These are phyloP conservation scores for Doryteuthis pealeii DNA, from an alignment of 1,140 invertebrate species.

Conservation along the genomic window DNA sequence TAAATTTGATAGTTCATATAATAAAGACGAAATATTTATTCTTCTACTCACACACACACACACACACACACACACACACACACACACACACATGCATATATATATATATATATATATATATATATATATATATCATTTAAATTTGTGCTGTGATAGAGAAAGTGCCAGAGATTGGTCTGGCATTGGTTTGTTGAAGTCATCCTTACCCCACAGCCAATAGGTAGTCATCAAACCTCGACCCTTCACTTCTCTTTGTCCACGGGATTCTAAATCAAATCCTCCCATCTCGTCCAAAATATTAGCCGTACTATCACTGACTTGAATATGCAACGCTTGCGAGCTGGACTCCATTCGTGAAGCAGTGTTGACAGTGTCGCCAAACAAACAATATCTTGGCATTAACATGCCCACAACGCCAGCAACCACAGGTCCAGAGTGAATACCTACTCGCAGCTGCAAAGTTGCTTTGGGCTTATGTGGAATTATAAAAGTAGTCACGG, in stretches of 20 bases:
- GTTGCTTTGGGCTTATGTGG: slow-evolving; percentile 78
- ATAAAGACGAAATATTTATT: neutral
- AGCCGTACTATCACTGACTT: slow-evolving; percentile 87
- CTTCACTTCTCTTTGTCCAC: slow-evolving; percentile 91
- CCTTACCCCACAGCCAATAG: slow-evolving; percentile 56
- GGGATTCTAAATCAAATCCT: slow-evolving; percentile 81
- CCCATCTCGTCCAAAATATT: slow-evolving; percentile 80
- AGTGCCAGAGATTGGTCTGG: slow-evolving; percentile 58
- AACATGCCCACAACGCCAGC: slow-evolving; percentile 49
- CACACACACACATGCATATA: neutral
- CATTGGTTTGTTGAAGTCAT: slow-evolving; percentile 79
- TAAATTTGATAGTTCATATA: too few species aligned
- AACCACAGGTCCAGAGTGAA: slow-evolving; percentile 74
- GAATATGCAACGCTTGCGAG: slow-evolving; percentile 79
- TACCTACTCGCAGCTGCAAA: slow-evolving; percentile 87
- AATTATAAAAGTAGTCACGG: slow-evolving; percentile 80
- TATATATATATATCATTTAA: neutral
- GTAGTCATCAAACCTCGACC: slow-evolving; percentile 59
- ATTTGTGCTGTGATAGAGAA: neutral
- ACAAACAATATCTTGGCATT: slow-evolving; percentile 48
- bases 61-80: neutral
- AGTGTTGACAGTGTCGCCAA: slow-evolving; percentile 50
- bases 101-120: neutral
- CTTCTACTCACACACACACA: neutral
- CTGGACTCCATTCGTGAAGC: slow-evolving; percentile 45